A percentile compares a stretch with the other conserved stretches of the same genome.
phyloP scores from a whole-genome alignment of 2,113 vertebrate species.

The Castor canadensis region DNA sequence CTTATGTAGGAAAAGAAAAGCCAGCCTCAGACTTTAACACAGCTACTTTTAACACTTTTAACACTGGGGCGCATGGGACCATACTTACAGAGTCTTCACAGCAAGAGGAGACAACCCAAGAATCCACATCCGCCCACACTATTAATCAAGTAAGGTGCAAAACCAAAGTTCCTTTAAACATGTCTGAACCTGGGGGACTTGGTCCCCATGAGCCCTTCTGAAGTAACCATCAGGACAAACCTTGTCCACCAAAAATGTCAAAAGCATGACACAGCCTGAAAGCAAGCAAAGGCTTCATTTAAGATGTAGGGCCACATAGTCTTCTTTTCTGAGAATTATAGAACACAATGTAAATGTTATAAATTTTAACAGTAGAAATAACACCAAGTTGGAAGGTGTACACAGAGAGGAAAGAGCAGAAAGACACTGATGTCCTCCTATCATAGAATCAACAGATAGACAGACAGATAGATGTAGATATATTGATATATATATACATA shows the following conservation, averaged over 20 bases:
- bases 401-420: background rate
- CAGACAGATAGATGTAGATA: no score
- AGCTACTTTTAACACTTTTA: background rate
- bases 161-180: background rate
- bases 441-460: no score
- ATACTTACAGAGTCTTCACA: background rate
- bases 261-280: no score
- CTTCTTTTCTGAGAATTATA: background rate
- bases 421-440: background rate
- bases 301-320: background rate
- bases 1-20: background rate
- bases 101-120: background rate
- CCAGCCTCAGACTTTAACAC: rapidly evolving
- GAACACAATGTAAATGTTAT: background rate
- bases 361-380: background rate
- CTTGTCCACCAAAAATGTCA: background rate
- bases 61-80: background rate
- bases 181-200: background rate
- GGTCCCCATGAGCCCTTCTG: background rate
- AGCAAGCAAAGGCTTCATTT: background rate
- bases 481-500: no score
- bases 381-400: background rate
- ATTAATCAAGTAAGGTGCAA: background rate
- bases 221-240: background rate
- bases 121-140: background rate